These are phyloP conservation scores for Eulithis prunata DNA, from an alignment of 2,888 invertebrate species.

Conservation along the genomic window DNA sequence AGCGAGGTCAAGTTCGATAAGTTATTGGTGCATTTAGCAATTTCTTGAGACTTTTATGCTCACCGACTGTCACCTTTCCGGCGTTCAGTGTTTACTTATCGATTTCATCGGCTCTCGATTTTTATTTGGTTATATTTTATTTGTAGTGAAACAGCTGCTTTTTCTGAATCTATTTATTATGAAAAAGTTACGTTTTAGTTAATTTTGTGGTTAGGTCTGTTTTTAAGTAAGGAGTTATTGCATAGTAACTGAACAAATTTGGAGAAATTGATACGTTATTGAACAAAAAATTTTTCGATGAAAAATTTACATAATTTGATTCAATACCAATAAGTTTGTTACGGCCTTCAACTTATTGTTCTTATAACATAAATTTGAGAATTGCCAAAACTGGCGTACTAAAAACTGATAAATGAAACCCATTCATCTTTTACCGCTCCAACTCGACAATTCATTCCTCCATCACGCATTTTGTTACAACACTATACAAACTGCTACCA, in stretches of 20 bases:
- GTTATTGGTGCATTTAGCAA: slow-evolving; percentile 77
- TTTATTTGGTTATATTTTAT: slow-evolving; percentile 67
- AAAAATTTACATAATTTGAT: no score
- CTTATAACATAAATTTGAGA: slow-evolving; percentile 16
- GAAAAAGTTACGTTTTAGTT: no score
- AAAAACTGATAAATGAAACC: slow-evolving; percentile 26
- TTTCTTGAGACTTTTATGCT: slow-evolving; percentile 72
- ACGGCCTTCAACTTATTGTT: background rate
- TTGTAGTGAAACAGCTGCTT: slow-evolving; percentile 63
- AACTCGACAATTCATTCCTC: slow-evolving; percentile 19
- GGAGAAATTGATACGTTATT: no score
- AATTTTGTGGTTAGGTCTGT: no score
- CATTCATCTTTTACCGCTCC: slow-evolving; percentile 26
- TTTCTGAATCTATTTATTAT: background rate
- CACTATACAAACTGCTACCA: background rate
- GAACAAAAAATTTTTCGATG: no score
- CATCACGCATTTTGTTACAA: slow-evolving; percentile 38
- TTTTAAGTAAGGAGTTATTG: background rate
- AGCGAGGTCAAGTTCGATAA: slow-evolving; percentile 78
- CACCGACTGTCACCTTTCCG: slow-evolving; percentile 81
- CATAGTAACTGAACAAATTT: no score
- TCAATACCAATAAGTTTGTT: no score
- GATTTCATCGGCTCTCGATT: slow-evolving; percentile 64
- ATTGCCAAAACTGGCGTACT: slow-evolving; percentile 19
- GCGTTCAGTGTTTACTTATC: slow-evolving; percentile 72